These are phyloP conservation scores for Tetragonula carbonaria DNA, from an alignment of 2,888 invertebrate genomes.

Conservation along the genomic window DNA sequence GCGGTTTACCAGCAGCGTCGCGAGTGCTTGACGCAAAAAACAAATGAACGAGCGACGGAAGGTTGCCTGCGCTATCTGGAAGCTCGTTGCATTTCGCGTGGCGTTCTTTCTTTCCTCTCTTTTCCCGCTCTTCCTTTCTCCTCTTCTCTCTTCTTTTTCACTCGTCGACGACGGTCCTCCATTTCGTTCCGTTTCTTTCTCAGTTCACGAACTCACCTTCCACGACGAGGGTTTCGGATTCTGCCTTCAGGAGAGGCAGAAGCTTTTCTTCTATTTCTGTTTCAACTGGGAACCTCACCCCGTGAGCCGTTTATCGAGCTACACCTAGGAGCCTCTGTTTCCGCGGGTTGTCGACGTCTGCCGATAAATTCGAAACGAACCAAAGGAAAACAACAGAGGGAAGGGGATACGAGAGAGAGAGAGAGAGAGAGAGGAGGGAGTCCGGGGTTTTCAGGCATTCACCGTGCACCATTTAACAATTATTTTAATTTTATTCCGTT, in stretches of 20 bases:
- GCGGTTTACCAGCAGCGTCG: constrained; percentile 75
- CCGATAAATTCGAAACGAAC: constrained; percentile 77
- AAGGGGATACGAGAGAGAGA: background rate
- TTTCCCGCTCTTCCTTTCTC: background rate
- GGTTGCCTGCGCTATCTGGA: constrained; percentile 59
- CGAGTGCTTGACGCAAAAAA: constrained; percentile 74
- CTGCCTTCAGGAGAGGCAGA: constrained; percentile 30
- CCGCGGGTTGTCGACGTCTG: constrained; percentile 62
- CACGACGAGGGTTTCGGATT: constrained; percentile 24
- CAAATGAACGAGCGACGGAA: constrained; percentile 69
- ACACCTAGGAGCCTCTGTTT: constrained; percentile 37
- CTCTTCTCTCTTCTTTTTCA: background rate
- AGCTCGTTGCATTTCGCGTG: constrained; percentile 59
- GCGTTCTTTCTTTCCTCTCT: constrained; percentile 32
- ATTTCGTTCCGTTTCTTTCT: constrained; percentile 23
- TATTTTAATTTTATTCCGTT: constrained; percentile 40
- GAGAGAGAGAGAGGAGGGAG: background rate
- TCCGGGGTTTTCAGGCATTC: constrained; percentile 62
- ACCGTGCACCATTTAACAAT: constrained; percentile 26
- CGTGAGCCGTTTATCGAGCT: constrained; percentile 1
- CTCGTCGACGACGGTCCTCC: background rate
- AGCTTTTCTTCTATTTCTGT: constrained; percentile 58
- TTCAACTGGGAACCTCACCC: constrained; percentile 48
- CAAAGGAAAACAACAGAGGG: constrained; percentile 72
- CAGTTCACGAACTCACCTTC: constrained; percentile 13